These are phyloP conservation scores for Hymenochirus boettgeri DNA, from an alignment of 2,113 vertebrate species.

Conservation along the genomic window DNA sequence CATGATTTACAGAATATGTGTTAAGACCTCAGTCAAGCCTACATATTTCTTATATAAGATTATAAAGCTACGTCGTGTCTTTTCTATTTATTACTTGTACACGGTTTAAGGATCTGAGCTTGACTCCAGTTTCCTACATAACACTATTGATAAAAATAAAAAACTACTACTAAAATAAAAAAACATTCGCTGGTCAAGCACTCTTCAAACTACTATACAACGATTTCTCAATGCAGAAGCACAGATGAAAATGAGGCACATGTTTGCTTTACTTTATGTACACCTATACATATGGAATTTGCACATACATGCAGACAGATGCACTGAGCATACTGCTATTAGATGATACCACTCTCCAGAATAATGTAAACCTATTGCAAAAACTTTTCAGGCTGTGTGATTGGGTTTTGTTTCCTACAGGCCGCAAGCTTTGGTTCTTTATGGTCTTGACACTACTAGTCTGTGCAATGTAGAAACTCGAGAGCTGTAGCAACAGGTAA, in stretches of 20 bases:
- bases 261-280: constrained; percentile 23
- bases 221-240: constrained; percentile 42
- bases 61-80: too few species aligned
- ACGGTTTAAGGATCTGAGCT: too few species aligned
- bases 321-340: background rate
- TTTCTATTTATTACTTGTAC: too few species aligned
- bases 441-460: constrained; percentile 45
- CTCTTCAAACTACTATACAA: constrained; percentile 1
- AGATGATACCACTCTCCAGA: background rate
- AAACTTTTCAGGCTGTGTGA: background rate
- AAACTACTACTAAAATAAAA: constrained; percentile 6
- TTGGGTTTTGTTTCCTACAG: background rate
- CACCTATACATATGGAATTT: constrained; percentile 24
- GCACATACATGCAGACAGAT: constrained; percentile 21
- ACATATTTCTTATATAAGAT: too few species aligned
- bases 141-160: constrained; percentile 1
- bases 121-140: background rate
- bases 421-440: constrained; percentile 41
- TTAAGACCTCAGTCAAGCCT: too few species aligned
- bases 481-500: constrained; percentile 34
- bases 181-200: constrained; percentile 8
- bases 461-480: constrained; percentile 48
- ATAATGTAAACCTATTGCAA: constrained; percentile 29
- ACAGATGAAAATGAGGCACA: constrained; percentile 49
- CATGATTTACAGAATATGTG: constrained; percentile 12